A percentile compares a stretch with the other conserved stretches of the same genome.
Conservation (phyloP, 2,797 vertebrate genomes). For the Eleutherodactylus coqui region DNA sequence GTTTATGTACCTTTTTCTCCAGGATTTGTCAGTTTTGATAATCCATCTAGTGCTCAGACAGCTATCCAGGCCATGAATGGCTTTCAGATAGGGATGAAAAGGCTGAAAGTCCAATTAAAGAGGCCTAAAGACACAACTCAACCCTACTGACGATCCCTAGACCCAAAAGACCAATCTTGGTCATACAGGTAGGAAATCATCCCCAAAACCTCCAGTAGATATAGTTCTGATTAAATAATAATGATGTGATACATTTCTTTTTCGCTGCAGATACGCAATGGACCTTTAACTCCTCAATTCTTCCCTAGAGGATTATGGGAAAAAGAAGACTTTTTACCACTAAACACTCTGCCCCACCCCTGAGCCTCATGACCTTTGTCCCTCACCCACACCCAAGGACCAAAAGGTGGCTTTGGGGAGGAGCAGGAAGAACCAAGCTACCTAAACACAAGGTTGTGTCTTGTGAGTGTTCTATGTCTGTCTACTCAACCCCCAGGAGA, state of each 20-base stretch:
- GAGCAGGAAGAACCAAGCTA: constrained; percentile 62
- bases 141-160: constrained; percentile 87
- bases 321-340: constrained; percentile 58
- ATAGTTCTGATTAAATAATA: not conserved
- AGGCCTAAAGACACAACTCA: constrained; percentile 95
- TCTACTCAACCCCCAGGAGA: constrained; percentile 55
- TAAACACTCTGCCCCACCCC: constrained; percentile 52
- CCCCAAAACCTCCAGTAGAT: not conserved
- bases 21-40: constrained; percentile 99
- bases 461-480: constrained; percentile 64
- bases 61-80: constrained; percentile 99
- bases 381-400: constrained; percentile 57
- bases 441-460: constrained; percentile 64
- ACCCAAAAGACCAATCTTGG: constrained; percentile 60
- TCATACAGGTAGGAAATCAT: constrained; percentile 67
- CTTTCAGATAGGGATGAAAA: constrained; percentile 98
- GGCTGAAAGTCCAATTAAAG: constrained; percentile 98
- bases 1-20: constrained; percentile 23
- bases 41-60: constrained; percentile 95
- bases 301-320: constrained; percentile 55
- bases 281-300: constrained; percentile 59
- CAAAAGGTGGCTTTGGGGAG: constrained; percentile 56
- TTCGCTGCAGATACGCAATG: constrained; percentile 52
- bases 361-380: constrained; percentile 55
- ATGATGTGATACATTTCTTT: not conserved